phyloP scores from a whole-genome alignment of 1,140 invertebrate species.

The Leguminivora glycinivorella region DNA sequence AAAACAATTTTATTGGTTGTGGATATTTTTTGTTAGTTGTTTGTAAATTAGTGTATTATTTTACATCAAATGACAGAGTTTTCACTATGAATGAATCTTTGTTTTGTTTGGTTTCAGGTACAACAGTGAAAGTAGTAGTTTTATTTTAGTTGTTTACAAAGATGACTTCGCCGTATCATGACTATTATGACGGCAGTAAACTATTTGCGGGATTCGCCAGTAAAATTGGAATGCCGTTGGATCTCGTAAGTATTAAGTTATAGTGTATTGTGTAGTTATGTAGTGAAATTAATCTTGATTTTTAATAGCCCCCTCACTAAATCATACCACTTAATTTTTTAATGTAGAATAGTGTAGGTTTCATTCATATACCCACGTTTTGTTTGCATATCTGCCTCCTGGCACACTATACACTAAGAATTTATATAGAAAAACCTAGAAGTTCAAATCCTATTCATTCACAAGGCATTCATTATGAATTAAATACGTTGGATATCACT shows the following conservation, averaged over 20 bases:
- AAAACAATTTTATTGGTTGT: background rate
- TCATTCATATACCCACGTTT: background rate
- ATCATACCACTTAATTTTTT: constrained; percentile 7
- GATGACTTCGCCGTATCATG: constrained; percentile 57
- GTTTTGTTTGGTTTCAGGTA: constrained; percentile 17
- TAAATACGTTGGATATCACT: too few relatives aligned
- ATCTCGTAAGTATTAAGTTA: constrained; percentile 60
- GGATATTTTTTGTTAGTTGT: background rate
- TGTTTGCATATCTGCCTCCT: background rate
- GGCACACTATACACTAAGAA: too few relatives aligned
- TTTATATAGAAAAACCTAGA: too few relatives aligned
- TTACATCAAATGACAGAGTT: background rate
- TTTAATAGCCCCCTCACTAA: background rate
- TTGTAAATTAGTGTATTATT: background rate
- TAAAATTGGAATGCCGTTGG: constrained; percentile 66
- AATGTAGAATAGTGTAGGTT: background rate
- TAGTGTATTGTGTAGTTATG: background rate
- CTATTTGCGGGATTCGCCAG: constrained; percentile 61
- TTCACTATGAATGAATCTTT: background rate
- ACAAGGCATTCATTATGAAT: too few relatives aligned
- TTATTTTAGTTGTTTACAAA: constrained; percentile 25
- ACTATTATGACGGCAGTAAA: constrained; percentile 72
- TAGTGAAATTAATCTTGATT: constrained; percentile 25
- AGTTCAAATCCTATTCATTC: too few relatives aligned
- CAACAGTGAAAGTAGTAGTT: constrained; percentile 28